Evolutionary conservation across 1,140 invertebrate species (phyloP).

Genomic region (Panagrolaimus sp.): DNA sequence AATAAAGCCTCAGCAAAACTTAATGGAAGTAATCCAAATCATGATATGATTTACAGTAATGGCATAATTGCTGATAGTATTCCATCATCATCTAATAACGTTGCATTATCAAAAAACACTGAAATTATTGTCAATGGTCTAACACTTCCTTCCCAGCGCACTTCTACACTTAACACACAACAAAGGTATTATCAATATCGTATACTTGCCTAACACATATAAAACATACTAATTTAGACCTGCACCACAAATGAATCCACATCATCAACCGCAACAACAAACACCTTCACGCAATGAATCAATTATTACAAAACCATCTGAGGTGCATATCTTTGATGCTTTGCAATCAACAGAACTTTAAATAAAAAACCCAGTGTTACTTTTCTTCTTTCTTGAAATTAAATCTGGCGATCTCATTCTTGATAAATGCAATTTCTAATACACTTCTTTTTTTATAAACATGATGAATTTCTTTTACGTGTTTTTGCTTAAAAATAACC

Average conservation of each 20-base stretch:
- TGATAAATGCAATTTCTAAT: too few species aligned
- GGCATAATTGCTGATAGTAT: not conserved
- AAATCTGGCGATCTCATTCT: conserved; percentile 5
- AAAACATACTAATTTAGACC: not conserved
- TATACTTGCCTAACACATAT: not conserved
- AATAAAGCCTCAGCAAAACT: conserved; percentile 5
- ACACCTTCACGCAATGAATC: not conserved
- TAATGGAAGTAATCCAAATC: not conserved
- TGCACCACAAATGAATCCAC: not conserved
- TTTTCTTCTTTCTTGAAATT: too few species aligned
- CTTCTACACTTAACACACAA: conserved; percentile 8
- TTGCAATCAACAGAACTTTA: conserved; percentile 10
- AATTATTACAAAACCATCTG: not conserved
- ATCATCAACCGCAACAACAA: not conserved
- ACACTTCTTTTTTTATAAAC: too few species aligned
- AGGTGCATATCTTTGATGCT: conserved; percentile 7
- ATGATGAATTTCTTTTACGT: too few species aligned
- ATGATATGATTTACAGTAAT: conserved; percentile 4
- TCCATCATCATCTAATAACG: not conserved
- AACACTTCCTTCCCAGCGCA: not conserved
- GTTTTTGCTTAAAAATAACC: too few species aligned
- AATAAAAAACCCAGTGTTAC: not conserved
- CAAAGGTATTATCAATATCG: not conserved
- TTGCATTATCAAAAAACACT: not conserved
- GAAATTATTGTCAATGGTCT: not conserved